Evolutionary conservation across 2,113 vertebrate species (phyloP).

Genomic region (Morphnarchus princeps): DNA sequence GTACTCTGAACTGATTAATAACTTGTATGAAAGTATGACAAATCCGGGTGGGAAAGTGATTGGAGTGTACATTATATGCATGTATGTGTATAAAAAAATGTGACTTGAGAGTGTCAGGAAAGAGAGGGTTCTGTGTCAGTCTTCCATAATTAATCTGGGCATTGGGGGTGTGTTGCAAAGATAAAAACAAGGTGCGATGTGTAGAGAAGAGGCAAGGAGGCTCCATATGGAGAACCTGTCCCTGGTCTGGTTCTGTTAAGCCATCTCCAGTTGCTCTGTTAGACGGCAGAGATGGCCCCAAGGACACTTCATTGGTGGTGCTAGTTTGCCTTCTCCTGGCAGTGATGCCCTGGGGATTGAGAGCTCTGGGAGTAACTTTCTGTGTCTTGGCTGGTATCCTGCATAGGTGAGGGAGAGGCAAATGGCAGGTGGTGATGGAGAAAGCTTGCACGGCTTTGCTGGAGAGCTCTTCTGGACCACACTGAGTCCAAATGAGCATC

Average conservation of each 20-base stretch:
- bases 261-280: not conserved
- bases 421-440: not conserved
- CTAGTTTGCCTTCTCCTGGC: not conserved
- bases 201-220: not conserved
- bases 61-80: not conserved
- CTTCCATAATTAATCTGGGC: not conserved
- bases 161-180: not conserved
- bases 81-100: not conserved
- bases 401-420: not conserved
- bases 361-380: not conserved
- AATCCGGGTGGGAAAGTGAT: not conserved
- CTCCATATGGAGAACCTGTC: accelerated
- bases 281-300: not conserved
- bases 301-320: not conserved
- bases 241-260: not conserved
- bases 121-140: not conserved
- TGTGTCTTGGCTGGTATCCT: not conserved
- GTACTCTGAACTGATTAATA: not conserved
- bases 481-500: not conserved
- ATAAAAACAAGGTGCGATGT: not conserved
- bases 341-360: not conserved
- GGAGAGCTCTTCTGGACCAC: not conserved
- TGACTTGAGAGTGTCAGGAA: not conserved
- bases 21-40: not conserved
- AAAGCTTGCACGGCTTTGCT: not conserved